These are phyloP conservation scores for Stenurella melanura DNA, from an alignment of 2,888 invertebrate species.

Conservation along the genomic window DNA sequence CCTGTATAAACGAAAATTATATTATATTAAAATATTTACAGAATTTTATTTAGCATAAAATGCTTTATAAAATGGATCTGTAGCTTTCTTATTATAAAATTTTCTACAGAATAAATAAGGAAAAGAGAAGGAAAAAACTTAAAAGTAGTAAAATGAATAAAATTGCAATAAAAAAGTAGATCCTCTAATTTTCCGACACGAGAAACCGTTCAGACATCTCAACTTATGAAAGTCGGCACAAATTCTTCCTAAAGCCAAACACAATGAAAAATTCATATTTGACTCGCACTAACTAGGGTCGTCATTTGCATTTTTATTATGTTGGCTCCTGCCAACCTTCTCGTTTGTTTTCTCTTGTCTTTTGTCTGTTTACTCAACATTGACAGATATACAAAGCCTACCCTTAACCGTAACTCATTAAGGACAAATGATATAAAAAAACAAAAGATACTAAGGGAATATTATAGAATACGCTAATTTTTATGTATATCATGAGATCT, in stretches of 20 bases:
- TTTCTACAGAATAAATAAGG: neutral
- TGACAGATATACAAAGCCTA: slow-evolving; percentile 55
- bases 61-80: neutral
- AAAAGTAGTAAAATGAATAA: neutral
- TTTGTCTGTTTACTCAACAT: slow-evolving; percentile 64
- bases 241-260: slow-evolving; percentile 46
- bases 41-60: neutral
- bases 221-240: slow-evolving; percentile 45
- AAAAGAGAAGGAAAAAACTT: neutral
- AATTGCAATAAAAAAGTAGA: slow-evolving; percentile 46
- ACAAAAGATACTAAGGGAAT: neutral
- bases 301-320: slow-evolving; percentile 64
- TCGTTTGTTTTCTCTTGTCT: slow-evolving; percentile 65
- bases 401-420: slow-evolving; percentile 47
- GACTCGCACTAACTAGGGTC: slow-evolving; percentile 63
- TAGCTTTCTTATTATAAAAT: neutral
- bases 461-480: neutral
- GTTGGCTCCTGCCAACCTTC: slow-evolving; percentile 61
- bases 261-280: slow-evolving; percentile 65
- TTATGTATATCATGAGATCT: neutral
- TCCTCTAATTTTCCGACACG: slow-evolving; percentile 55
- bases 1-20: too few species aligned
- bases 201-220: slow-evolving; percentile 44
- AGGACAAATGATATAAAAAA: slow-evolving; percentile 26
- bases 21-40: too few species aligned